Evolutionary conservation across 1,140 invertebrate genomes (phyloP), one percentile per base, ranked within the genome.

Genomic region (Drosophila varians): DNA sequence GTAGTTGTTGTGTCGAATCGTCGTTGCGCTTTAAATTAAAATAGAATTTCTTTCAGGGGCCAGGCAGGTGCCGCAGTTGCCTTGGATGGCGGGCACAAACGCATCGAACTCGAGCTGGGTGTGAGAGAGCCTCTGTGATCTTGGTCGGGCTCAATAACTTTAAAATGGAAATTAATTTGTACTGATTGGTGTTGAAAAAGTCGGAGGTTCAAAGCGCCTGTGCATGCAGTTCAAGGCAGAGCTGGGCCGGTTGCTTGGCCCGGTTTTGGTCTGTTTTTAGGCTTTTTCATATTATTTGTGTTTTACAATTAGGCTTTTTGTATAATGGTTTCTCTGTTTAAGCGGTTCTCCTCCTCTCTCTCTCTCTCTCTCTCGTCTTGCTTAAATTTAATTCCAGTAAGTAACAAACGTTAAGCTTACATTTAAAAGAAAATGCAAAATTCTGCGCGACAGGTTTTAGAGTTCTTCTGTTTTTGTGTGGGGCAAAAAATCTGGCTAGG

Each of bases 121-220:
- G n/a, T 31, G 9, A 18, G 21, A 54, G 69, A 46, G 47, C 47
- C 47, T 14, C 31, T 31, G 48, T 49, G 56, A 47, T 73, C 31
- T 73, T 73, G 43, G 19, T 16, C 28, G 69, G 45, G 69, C 69
- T 64, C 60, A 56, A 19, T 46, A 72, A 75, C 79, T 79, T 86
- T 84, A 62, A 86, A 84, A 86, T 71, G 68, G 79, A 84, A 84
- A 84, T 80, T 86, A 84, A 86, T 84, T 84, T 84, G 80, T 84
- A 84, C 80, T 84, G 80, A 84, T 87, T 84, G 80, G 80, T 84
- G 80, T 86, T 69, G 58, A 34, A 55, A 49, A 62, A 60, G 23
- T 38, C 46, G 28, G 28, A 66, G 25, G 18, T 38, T 14, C 51
- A 68, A 12, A 34, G 12, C 61, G 60, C 5, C 34, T 73, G 70